Evolutionary conservation across 2,797 vertebrate genomes (phyloP).

Genomic region (Choloepus didactylus): DNA sequence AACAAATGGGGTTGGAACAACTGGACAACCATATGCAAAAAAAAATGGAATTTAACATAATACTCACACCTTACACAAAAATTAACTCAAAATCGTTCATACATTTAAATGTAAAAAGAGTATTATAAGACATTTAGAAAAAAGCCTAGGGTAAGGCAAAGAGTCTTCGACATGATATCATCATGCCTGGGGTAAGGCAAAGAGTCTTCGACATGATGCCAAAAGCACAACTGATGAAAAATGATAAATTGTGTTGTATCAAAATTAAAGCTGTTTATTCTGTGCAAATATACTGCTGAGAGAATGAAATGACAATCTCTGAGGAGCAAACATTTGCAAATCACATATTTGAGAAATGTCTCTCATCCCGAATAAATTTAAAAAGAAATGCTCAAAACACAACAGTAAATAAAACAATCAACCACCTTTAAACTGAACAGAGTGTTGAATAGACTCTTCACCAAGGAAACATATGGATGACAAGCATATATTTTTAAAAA

Average conservation of each 20-base stretch:
- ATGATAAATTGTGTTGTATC: not conserved
- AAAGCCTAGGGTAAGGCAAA: not conserved
- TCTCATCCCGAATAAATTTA: not conserved
- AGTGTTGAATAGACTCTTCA: not conserved
- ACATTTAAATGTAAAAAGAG: not conserved
- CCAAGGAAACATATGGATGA: not conserved
- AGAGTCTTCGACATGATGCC: not conserved
- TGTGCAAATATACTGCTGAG: not conserved
- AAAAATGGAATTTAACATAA: not conserved
- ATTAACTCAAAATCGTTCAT: not conserved
- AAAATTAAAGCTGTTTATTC: not conserved
- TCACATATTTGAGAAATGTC: not conserved
- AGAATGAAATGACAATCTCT: not conserved
- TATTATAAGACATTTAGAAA: not conserved
- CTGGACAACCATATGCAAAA: not conserved
- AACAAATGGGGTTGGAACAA: not conserved
- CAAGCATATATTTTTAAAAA: not conserved
- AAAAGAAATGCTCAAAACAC: not conserved
- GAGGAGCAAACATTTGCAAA: not conserved
- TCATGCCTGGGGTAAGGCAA: not conserved
- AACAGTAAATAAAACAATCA: not conserved
- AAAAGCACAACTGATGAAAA: not conserved
- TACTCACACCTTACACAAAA: too few species aligned
- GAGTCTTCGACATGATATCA: not conserved
- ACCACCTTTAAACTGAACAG: not conserved